These are phyloP conservation scores for Ganaspis brasiliensis DNA, from an alignment of 2,888 invertebrate species.

Conservation along the genomic window DNA sequence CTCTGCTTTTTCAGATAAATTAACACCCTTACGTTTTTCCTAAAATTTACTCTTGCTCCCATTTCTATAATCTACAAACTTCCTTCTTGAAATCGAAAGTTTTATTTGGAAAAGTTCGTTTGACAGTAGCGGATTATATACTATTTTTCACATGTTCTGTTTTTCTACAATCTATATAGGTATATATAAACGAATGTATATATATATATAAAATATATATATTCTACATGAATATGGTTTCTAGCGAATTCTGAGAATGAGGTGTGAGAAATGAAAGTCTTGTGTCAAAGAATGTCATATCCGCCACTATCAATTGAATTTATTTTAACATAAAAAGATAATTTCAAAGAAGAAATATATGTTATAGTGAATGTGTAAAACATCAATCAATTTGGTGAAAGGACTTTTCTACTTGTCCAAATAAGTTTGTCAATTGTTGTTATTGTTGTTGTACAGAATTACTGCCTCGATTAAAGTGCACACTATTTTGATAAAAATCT, in stretches of 20 bases:
- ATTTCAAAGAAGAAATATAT: background rate
- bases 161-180: constrained; percentile 3
- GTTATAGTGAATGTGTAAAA: background rate
- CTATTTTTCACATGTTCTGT: background rate
- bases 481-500: constrained; percentile 1
- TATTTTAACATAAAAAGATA: background rate
- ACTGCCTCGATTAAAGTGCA: constrained; percentile 1
- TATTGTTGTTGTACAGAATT: background rate
- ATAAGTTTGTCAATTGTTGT: constrained; percentile 1
- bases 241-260: background rate
- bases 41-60: background rate
- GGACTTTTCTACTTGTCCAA: background rate
- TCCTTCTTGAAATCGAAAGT: constrained; percentile 28
- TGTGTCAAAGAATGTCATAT: background rate
- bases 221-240: background rate
- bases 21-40: background rate
- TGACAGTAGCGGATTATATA: constrained; percentile 13
- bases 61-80: constrained; percentile 2
- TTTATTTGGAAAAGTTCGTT: constrained; percentile 21
- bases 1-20: background rate
- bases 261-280: background rate
- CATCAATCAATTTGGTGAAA: background rate
- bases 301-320: constrained; percentile 4
- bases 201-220: background rate
- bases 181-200: too few relatives aligned